Conservation (phyloP, 2,113 vertebrate genomes). For the rat (Rattus norvegicus) region DNA sequence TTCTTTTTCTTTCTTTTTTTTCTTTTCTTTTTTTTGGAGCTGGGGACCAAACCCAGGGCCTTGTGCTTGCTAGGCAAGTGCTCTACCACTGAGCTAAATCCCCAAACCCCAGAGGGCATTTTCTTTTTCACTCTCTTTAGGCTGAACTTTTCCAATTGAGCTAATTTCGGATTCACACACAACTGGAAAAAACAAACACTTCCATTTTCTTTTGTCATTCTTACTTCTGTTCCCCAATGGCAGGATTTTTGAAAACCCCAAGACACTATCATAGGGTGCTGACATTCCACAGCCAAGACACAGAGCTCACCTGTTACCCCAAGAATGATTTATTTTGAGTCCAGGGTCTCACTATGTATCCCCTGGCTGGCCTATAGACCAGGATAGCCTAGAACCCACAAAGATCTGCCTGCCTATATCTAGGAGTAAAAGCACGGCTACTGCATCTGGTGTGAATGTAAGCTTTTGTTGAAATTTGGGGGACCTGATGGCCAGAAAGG, state of each 20-base stretch:
- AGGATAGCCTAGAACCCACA: background rate
- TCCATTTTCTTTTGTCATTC: background rate
- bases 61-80: no score
- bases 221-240: background rate
- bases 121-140: background rate
- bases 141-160: background rate
- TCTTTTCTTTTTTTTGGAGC: no score
- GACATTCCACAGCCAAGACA: background rate
- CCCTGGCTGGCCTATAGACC: background rate
- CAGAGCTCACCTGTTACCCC: background rate
- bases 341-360: background rate
- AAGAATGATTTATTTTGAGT: background rate
- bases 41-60: no score
- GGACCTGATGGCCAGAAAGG: background rate
- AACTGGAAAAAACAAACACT: background rate
- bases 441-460: background rate
- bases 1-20: background rate
- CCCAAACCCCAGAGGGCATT: no score
- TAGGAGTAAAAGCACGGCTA: background rate
- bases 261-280: fast-evolving
- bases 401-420: background rate
- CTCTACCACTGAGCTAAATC: no score
- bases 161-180: background rate
- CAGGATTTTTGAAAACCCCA: background rate
- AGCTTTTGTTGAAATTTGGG: background rate